Conservation (phyloP, 2,888 invertebrate genomes). For the Mythimna loreyi region DNA sequence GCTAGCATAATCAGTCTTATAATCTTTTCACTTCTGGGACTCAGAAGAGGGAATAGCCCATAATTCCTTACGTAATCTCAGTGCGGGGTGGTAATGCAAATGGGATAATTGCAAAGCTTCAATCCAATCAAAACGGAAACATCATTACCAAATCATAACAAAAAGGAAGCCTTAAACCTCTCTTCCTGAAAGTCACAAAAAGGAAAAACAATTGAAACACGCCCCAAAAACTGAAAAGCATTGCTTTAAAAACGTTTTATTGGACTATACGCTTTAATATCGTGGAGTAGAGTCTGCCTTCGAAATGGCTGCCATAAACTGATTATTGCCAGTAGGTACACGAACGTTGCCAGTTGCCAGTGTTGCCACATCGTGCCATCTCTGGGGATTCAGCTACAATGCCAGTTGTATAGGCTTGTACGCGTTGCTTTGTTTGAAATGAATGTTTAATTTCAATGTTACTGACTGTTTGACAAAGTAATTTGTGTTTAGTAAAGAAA, state of each 20-base stretch:
- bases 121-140: neutral
- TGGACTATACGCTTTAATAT: conserved; percentile 56
- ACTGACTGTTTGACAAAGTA: neutral
- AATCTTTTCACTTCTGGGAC: too few species aligned
- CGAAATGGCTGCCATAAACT: conserved; percentile 59
- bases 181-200: neutral
- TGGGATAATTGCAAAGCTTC: neutral
- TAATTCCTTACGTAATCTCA: too few species aligned
- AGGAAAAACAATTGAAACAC: conserved; percentile 34
- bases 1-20: too few species aligned
- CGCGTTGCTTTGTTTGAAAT: conserved; percentile 17
- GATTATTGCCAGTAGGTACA: conserved; percentile 58
- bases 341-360: conserved; percentile 37
- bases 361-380: conserved; percentile 36
- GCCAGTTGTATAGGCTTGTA: conserved; percentile 36
- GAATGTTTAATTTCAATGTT: conserved; percentile 21
- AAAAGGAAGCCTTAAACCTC: conserved; percentile 5
- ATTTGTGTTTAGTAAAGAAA: neutral
- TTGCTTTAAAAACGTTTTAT: conserved; percentile 53
- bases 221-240: conserved; percentile 27
- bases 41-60: too few species aligned
- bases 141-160: neutral
- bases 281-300: conserved; percentile 48
- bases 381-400: conserved; percentile 41
- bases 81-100: neutral